Evolutionary conservation across 2,113 vertebrate genomes (phyloP).

Genomic region (Carollia perspicillata): DNA sequence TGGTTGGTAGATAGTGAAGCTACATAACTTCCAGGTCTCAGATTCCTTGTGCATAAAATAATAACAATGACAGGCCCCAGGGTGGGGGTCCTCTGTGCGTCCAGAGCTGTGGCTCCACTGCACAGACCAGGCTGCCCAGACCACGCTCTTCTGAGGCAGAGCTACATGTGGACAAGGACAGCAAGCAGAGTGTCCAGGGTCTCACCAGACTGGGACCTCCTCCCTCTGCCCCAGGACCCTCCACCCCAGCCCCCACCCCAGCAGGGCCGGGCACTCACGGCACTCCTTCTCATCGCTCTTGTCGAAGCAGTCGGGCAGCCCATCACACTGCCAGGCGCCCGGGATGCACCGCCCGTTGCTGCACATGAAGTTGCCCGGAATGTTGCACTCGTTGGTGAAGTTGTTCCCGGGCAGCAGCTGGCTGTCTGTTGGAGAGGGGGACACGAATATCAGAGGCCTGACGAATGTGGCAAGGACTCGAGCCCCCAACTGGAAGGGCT

Average conservation of each 20-base stretch:
- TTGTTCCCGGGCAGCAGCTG: conserved; percentile 96
- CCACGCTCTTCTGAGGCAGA: background rate
- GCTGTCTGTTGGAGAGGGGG: conserved; percentile 84
- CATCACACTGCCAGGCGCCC: conserved; percentile 93
- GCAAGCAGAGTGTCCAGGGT: background rate
- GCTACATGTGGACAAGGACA: background rate
- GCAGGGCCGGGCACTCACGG: conserved; percentile 86
- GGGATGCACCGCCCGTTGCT: conserved; percentile 94
- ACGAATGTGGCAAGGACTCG: accelerated
- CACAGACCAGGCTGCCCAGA: background rate
- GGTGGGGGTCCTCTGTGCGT: background rate
- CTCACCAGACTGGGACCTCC: background rate
- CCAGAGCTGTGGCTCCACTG: background rate
- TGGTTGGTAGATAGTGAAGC: background rate
- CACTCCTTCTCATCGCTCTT: conserved; percentile 95
- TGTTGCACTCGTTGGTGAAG: conserved; percentile 96
- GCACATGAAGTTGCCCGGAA: conserved; percentile 97
- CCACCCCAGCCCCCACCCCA: background rate
- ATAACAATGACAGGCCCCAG: background rate
- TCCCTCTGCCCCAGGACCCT: accelerated
- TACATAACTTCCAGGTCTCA: background rate
- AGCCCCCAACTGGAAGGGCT: accelerated
- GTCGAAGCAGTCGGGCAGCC: conserved; percentile 94
- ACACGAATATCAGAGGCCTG: background rate
- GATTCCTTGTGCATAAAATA: accelerated